phyloP scores from a whole-genome alignment of 2,113 vertebrate species.

The Xyliphius kryptos region DNA sequence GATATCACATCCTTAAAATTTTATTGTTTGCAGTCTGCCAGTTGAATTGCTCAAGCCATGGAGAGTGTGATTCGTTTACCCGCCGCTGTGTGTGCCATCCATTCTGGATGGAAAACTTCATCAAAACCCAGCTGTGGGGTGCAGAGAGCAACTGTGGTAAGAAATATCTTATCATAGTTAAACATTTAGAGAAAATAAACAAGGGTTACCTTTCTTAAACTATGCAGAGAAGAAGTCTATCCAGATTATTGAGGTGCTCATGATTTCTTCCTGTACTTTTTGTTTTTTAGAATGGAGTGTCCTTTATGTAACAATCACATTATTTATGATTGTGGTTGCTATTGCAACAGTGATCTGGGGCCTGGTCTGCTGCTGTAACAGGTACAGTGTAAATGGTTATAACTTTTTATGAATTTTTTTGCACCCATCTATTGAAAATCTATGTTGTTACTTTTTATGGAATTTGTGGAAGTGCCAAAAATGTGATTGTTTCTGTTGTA shows the following conservation, averaged over 20 bases:
- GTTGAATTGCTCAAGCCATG: conserved; percentile 90
- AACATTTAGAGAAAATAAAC: neutral
- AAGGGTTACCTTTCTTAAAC: neutral
- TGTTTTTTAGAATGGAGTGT: conserved; percentile 90
- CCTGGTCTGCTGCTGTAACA: conserved; percentile 85
- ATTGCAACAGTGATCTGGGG: conserved; percentile 83
- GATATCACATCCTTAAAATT: neutral
- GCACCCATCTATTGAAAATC: too few relatives aligned
- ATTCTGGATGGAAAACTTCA: conserved; percentile 98
- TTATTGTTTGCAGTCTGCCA: conserved; percentile 77
- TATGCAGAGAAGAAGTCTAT: neutral
- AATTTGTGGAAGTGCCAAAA: too few relatives aligned
- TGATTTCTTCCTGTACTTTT: conserved; percentile 5
- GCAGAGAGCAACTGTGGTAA: conserved; percentile 92
- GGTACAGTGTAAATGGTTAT: conserved; percentile 52
- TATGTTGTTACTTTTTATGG: too few relatives aligned
- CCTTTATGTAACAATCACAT: conserved; percentile 90
- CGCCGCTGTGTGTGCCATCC: conserved; percentile 89
- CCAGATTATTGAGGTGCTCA: neutral
- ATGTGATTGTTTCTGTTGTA: too few relatives aligned
- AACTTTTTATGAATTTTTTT: too few relatives aligned
- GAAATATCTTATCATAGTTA: conserved; percentile 25
- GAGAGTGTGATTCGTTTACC: conserved; percentile 87
- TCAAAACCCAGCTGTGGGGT: conserved; percentile 80
- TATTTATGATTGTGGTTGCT: conserved; percentile 86